Evolutionary conservation across 2,797 vertebrate species (phyloP), one percentile per base, ranked within the genome.

Genomic region (Limosa lapponica): DNA sequence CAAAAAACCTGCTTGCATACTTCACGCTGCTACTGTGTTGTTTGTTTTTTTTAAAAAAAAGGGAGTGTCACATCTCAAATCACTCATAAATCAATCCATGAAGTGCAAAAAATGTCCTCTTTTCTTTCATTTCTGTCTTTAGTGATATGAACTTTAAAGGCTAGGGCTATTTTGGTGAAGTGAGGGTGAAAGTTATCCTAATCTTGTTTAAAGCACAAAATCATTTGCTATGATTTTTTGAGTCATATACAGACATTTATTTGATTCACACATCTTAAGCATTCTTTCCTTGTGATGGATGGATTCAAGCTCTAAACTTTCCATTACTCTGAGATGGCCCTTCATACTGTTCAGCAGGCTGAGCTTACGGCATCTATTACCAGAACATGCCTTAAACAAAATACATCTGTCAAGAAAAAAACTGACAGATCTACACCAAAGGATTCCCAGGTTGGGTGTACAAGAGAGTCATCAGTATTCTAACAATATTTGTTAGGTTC

Each of bases 361-460:
- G 69, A 51, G 66, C 69, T 92, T 78, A 79, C 6, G 88, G 83
- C 74, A 89, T 71, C 92, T 59, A 91, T 96, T 95, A 94, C 79
- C 87, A 77, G 49, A 59, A 64, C 34, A 71, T 66, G 82, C 89
- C 89, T 92, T 95, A 71, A 96, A 96, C 82, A 94, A 95, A 91
- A 86, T 25, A 52, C 66, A 96, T 93, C 87, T 6, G 18, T 97
- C 96, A 92, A 74, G 59, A 46, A 80, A 85, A 85, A 88, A 92
- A 74, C 59, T 74, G 93, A 55, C 89, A 95, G 59, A 88, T 34
- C 77, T 90, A 78, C 89, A 88, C 65, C 36, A 89, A 91, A 90
- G 62, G 77, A 92, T 74, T 90, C 90, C 78, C 81, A 81, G 64
- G 52, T 13, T 78, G 46, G 95, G 46, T 13, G 27, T 46, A 46